Evolutionary conservation across 1,140 invertebrate species (phyloP).

Genomic region (Teleopsis dalmanni): DNA sequence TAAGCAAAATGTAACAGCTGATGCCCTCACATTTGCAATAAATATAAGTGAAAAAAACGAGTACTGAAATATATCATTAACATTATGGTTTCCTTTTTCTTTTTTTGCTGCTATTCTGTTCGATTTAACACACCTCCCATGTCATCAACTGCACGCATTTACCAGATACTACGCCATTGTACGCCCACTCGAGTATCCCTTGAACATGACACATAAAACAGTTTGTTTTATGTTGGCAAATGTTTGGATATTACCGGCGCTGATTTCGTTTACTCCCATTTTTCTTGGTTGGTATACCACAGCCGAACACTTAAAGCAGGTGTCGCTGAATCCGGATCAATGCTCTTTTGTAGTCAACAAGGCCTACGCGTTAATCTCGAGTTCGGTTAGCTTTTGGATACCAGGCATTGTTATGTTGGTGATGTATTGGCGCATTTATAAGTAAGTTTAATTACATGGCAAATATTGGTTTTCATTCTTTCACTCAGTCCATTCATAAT

Average conservation of each 20-base stretch:
- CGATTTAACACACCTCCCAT: neutral
- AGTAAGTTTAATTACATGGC: conserved; percentile 48
- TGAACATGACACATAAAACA: conserved; percentile 74
- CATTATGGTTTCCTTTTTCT: no score
- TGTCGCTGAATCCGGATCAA: conserved; percentile 62
- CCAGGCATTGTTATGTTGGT: conserved; percentile 88
- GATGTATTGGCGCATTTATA: conserved; percentile 84
- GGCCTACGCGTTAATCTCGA: conserved; percentile 83
- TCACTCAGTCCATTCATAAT: no score
- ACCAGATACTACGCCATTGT: conserved; percentile 77
- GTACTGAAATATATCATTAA: no score
- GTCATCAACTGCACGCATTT: neutral
- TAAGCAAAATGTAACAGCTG: no score
- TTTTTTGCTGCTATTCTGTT: no score
- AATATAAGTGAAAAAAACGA: no score
- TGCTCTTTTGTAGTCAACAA: conserved; percentile 85
- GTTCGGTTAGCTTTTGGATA: conserved; percentile 91
- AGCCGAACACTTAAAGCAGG: conserved; percentile 61
- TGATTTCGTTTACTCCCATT: conserved; percentile 93
- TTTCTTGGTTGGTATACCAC: conserved; percentile 90
- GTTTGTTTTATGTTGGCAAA: conserved; percentile 76
- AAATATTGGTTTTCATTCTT: no score
- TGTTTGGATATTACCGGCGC: conserved; percentile 83
- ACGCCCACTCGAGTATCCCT: conserved; percentile 78
- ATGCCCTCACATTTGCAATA: no score